Evolutionary conservation across 2,888 invertebrate species (phyloP).

Genomic region (Alloplasta piceator): DNA sequence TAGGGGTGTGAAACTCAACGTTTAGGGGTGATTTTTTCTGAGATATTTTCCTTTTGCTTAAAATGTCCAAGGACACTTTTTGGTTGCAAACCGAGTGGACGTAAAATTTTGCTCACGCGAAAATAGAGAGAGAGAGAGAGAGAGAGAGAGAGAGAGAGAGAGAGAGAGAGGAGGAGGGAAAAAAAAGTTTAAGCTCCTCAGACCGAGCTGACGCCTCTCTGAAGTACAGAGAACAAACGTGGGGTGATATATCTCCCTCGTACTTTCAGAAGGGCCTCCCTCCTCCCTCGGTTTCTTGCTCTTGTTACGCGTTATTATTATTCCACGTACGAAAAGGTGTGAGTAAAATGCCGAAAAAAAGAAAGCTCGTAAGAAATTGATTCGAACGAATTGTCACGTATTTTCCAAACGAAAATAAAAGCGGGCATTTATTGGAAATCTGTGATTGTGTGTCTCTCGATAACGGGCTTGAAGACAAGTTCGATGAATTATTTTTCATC

Average conservation of each 20-base stretch:
- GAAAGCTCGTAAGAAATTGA: conserved; percentile 12
- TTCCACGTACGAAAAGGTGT: not conserved
- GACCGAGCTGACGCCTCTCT: not conserved
- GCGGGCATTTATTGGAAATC: not conserved
- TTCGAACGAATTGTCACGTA: conserved; percentile 31
- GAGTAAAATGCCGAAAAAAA: not conserved
- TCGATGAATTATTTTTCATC: too few species aligned
- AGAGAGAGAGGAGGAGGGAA: not conserved
- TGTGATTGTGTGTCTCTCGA: not conserved
- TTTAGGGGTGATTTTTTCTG: too few species aligned
- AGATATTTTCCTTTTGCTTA: too few species aligned
- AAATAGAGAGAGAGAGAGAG: not conserved
- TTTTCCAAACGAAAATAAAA: conserved; percentile 8
- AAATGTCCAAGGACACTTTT: too few species aligned
- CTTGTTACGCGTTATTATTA: conserved; percentile 15
- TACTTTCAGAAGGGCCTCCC: not conserved
- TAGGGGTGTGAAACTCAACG: too few species aligned
- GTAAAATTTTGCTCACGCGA: too few species aligned
- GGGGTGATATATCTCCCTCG: not conserved
- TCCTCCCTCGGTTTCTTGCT: not conserved
- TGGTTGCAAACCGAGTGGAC: too few species aligned
- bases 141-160: not conserved
- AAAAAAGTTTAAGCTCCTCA: not conserved
- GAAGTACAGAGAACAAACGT: not conserved
- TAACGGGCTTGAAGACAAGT: too few species aligned